Base-by-base conservation (phyloP, 1,140 invertebrate species). In the Tetramorium parvispinum region DNA sequence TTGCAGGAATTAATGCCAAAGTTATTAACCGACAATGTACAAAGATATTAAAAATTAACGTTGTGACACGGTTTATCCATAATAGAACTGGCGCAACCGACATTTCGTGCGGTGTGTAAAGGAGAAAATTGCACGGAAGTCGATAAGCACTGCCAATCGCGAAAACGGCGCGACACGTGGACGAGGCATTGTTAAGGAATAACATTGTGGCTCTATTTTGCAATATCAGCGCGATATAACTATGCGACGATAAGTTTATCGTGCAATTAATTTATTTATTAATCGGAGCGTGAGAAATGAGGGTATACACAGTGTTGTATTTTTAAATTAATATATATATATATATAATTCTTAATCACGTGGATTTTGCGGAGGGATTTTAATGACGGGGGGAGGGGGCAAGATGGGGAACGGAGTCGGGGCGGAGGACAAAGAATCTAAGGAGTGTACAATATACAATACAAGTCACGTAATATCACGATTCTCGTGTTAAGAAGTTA, bases 401-500 rank as follows among this genome's bases (percentile, higher is more conserved):
- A 71, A 43, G 16, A 3, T 71, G 13, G 37, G 59, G 37, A 57
- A 55, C 13, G 65, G 71, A 55, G n/a, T 57, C 27, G 37, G 79
- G 79, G 49, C 21, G 61, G 87, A 87, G 89, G 89, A 91, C 81
- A 89, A 87, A 88, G 87, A 78, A 90, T 85, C 91, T 89, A 90
- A 88, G 92, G 86, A 92, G 94, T 95, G 91, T 94, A 94, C 94
- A 95, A 95, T 94, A 94, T 94, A 95, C 93, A 95, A 94, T 94
- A 95, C 94, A 95, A 95, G 93, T 93, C 92, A 94, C 93, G 92
- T 92, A 94, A 95, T 95, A 95, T 93, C 86, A 90, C 82, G 70
- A 87, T 90, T 88, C 63, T 78, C 88, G 88, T 89, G 88, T 75
- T 77, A 86, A 75, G 81, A 88, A 86, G 75, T 78, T 83, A 46